Evolutionary conservation across 2,113 vertebrate genomes (phyloP).

Genomic region (Leptocoma aspasia): DNA sequence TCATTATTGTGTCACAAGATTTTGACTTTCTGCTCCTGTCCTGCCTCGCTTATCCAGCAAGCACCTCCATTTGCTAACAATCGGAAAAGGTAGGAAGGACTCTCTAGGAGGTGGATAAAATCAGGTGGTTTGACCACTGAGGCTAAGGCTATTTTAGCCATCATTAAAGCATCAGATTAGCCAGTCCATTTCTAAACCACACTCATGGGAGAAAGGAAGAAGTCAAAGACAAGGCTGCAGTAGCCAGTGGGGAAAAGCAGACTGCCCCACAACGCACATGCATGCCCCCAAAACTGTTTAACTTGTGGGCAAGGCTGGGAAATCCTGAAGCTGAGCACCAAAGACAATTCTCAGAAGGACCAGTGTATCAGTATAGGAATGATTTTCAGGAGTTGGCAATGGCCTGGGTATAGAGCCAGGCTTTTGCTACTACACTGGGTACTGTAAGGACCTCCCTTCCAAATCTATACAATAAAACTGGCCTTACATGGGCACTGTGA

Average conservation of each 20-base stretch:
- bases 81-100: background rate
- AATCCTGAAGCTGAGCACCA: background rate
- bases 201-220: background rate
- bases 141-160: background rate
- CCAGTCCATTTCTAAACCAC: background rate
- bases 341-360: background rate
- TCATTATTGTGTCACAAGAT: fast-evolving
- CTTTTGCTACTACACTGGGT: background rate
- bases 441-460: background rate
- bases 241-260: background rate
- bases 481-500: background rate
- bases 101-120: background rate
- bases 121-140: background rate
- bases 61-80: fast-evolving
- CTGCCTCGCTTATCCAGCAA: background rate
- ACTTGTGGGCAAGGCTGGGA: background rate
- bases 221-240: background rate
- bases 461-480: fast-evolving
- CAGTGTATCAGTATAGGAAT: background rate
- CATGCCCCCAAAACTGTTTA: background rate
- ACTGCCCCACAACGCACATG: background rate
- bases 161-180: background rate
- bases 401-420: background rate
- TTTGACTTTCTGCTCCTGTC: background rate
- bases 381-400: background rate